A percentile compares a stretch with the other conserved stretches of the same genome.
phyloP scores from a whole-genome alignment of 1,140 invertebrate species.

The Scaptodrosophila lebanonensis region DNA sequence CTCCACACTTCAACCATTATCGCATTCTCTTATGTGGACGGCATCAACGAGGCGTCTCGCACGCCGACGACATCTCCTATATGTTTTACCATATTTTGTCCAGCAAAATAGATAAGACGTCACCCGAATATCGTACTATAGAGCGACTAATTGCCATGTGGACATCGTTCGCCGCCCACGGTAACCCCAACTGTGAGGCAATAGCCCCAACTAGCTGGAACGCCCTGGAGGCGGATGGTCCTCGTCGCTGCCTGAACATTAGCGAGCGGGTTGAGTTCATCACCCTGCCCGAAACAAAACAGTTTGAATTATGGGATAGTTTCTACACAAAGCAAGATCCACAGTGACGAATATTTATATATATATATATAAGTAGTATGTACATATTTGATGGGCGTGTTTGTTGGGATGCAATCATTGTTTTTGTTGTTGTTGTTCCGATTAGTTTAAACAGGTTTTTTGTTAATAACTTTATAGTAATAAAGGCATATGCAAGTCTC shows the following conservation, averaged over 20 bases:
- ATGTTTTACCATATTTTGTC: conserved; percentile 79
- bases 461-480: no score
- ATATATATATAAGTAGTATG: no score
- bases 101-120: conserved; percentile 59
- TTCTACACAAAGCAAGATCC: no score
- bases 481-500: no score
- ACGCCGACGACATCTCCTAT: conserved; percentile 83
- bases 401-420: no score
- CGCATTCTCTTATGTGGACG: conserved; percentile 56
- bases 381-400: no score
- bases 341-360: no score
- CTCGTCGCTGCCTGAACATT: conserved; percentile 75
- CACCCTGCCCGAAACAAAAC: conserved; percentile 75
- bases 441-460: no score
- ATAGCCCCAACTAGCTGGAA: conserved; percentile 53
- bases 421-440: no score
- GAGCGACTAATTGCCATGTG: conserved; percentile 72
- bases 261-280: conserved; percentile 61
- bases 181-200: conserved; percentile 55
- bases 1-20: conserved; percentile 54
- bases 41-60: conserved; percentile 76
- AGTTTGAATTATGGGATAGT: conserved; percentile 77
- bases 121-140: conserved; percentile 69
- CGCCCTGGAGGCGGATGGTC: conserved; percentile 37
- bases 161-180: conserved; percentile 74